Evolutionary conservation across 2,888 invertebrate genomes (phyloP).

Genomic region (Erannis defoliaria): DNA sequence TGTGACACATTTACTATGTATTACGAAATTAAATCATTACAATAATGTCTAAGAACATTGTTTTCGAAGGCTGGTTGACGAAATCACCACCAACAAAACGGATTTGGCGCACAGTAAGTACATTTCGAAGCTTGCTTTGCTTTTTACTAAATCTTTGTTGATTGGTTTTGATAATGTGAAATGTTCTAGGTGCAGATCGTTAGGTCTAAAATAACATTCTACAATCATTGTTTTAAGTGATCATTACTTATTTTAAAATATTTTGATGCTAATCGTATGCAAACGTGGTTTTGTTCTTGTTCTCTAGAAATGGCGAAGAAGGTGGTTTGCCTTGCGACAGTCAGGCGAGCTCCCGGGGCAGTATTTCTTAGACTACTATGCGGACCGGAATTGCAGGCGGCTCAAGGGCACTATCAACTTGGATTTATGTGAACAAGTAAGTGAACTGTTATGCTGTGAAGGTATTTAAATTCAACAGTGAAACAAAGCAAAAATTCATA

Average conservation of each 20-base stretch:
- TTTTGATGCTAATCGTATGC: constrained; percentile 15
- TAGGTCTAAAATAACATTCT: constrained; percentile 9
- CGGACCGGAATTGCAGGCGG: constrained; percentile 94
- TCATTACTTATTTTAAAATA: not conserved
- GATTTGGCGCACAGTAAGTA: constrained; percentile 97
- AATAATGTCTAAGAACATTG: constrained; percentile 88
- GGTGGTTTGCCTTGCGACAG: constrained; percentile 97
- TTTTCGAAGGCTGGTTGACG: constrained; percentile 97
- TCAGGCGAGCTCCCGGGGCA: constrained; percentile 97
- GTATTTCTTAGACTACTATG: constrained; percentile 97
- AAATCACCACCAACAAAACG: constrained; percentile 98
- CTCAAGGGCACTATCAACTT: constrained; percentile 96
- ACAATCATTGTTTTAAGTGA: not conserved
- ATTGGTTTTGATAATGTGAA: constrained; percentile 57
- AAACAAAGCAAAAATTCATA: constrained; percentile 9
- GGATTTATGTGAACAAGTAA: constrained; percentile 98
- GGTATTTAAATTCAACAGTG: constrained; percentile 1
- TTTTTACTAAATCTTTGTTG: constrained; percentile 63
- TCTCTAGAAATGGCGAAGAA: constrained; percentile 95
- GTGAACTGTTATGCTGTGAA: constrained; percentile 41
- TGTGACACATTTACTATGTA: constrained; percentile 61
- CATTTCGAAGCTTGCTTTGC: constrained; percentile 52
- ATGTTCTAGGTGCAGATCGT: constrained; percentile 33
- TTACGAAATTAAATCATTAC: constrained; percentile 41
- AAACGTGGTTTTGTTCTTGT: constrained; percentile 45